Conservation (phyloP, 2,888 invertebrate species). For the Prosopocoilus inquinatus region DNA sequence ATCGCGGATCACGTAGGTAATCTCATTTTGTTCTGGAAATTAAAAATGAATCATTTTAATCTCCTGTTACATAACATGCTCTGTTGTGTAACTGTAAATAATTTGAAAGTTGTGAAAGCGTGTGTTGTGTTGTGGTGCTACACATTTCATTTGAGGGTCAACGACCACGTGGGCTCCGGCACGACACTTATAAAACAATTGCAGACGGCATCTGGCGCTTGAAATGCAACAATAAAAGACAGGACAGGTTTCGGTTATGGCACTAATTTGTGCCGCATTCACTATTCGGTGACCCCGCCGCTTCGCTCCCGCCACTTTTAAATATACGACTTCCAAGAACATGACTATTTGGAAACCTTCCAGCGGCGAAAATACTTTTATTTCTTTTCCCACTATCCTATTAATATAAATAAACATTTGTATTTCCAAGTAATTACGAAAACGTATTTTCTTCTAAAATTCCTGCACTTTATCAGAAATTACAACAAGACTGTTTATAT, state of each 20-base stretch:
- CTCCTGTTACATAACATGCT: constrained; percentile 4
- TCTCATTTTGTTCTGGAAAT: too few relatives aligned
- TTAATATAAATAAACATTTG: constrained; percentile 14
- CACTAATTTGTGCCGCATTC: constrained; percentile 17
- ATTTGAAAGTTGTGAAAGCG: not conserved
- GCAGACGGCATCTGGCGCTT: constrained; percentile 25
- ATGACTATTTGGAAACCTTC: constrained; percentile 17
- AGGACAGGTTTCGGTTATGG: constrained; percentile 19
- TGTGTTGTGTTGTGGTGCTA: too few relatives aligned
- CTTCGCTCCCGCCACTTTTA: constrained; percentile 7
- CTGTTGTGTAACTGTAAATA: not conserved
- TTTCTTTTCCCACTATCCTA: constrained; percentile 6
- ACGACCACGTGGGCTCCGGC: constrained; percentile 23
- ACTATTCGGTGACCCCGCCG: constrained; percentile 10
- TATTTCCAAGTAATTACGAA: constrained; percentile 12
- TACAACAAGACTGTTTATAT: too few relatives aligned
- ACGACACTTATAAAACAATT: constrained; percentile 25
- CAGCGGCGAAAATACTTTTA: constrained; percentile 18
- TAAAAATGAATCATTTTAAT: not conserved
- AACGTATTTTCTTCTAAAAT: constrained; percentile 1
- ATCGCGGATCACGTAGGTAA: too few relatives aligned
- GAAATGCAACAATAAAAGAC: constrained; percentile 20
- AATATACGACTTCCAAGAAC: constrained; percentile 16
- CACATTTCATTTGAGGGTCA: constrained; percentile 18
- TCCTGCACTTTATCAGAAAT: too few relatives aligned